A percentile compares a stretch with the other conserved stretches of the same genome.
Conservation (phyloP, 1,140 invertebrate species). For the Pseudomyrmex concolor region DNA sequence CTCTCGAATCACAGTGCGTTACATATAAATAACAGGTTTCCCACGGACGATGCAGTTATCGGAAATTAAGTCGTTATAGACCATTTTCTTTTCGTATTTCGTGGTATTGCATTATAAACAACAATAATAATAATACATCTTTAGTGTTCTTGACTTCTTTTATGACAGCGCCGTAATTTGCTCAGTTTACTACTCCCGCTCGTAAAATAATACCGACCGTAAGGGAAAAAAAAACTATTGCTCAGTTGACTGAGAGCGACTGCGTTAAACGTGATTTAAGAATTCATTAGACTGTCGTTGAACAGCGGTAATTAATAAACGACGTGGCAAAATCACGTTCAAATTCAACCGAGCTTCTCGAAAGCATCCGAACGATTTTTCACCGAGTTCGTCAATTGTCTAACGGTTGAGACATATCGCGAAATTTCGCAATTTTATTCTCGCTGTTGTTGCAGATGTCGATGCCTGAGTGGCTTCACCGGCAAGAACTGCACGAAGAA, state of each 20-base stretch:
- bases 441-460: slow-evolving; percentile 85
- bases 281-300: background rate
- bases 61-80: slow-evolving; percentile 24
- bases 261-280: slow-evolving; percentile 15
- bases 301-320: slow-evolving; percentile 21
- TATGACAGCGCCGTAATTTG: slow-evolving; percentile 26
- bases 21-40: slow-evolving; percentile 29
- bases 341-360: background rate
- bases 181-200: slow-evolving; percentile 23
- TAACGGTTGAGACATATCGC: background rate
- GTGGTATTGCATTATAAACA: background rate
- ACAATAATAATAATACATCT: slow-evolving; percentile 32
- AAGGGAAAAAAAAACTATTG: background rate
- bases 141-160: slow-evolving; percentile 7
- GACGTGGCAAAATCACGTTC: background rate
- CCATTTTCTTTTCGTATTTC: background rate
- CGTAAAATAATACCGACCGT: slow-evolving; percentile 5
- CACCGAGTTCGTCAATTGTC: background rate
- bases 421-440: slow-evolving; percentile 83
- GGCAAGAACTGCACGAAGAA: slow-evolving; percentile 94
- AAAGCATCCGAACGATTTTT: background rate
- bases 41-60: slow-evolving; percentile 15
- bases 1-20: slow-evolving; percentile 1
- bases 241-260: background rate
- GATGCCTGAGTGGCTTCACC: slow-evolving; percentile 93